Percentiles rank a stretch among this genome's conserved stretches.
These are phyloP conservation scores for Habroteleia sp. DNA, from an alignment of 2,888 invertebrate species.

Conservation along the genomic window DNA sequence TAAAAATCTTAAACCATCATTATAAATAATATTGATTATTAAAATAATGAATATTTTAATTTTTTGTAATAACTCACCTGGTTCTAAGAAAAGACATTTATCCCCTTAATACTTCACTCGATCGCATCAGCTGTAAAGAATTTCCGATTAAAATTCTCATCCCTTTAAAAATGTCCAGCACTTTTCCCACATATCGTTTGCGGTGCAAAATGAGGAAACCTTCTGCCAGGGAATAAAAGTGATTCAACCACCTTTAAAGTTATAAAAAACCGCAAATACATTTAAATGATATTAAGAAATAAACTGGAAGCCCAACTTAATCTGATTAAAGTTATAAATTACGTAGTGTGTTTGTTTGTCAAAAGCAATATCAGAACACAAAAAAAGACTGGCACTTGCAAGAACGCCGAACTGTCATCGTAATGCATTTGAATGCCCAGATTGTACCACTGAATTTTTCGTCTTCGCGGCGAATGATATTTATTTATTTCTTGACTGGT, in stretches of 20 bases:
- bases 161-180: neutral
- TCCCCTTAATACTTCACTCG: too few species aligned
- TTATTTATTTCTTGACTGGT: slow-evolving; percentile 20
- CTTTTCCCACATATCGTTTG: neutral
- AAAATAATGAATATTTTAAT: too few species aligned
- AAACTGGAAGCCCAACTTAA: slow-evolving; percentile 1
- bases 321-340: slow-evolving; percentile 11
- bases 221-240: neutral
- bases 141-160: neutral
- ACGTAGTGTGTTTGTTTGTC: slow-evolving; percentile 5
- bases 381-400: slow-evolving; percentile 10
- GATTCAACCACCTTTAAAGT: slow-evolving; percentile 1
- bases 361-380: slow-evolving; percentile 8
- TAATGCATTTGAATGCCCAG: slow-evolving; percentile 33
- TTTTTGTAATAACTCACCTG: too few species aligned
- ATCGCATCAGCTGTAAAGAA: too few species aligned
- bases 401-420: slow-evolving; percentile 22
- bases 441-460: slow-evolving; percentile 31
- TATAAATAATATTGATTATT: too few species aligned
- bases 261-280: neutral
- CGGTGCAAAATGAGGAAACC: neutral
- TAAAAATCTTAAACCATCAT: too few species aligned
- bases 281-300: slow-evolving; percentile 18
- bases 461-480: slow-evolving; percentile 30
- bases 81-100: too few species aligned